Percentiles rank a stretch among this genome's conserved stretches.
Evolutionary conservation across 2,888 invertebrate genomes (phyloP).

Genomic region (Hirudinaria manillensis): DNA sequence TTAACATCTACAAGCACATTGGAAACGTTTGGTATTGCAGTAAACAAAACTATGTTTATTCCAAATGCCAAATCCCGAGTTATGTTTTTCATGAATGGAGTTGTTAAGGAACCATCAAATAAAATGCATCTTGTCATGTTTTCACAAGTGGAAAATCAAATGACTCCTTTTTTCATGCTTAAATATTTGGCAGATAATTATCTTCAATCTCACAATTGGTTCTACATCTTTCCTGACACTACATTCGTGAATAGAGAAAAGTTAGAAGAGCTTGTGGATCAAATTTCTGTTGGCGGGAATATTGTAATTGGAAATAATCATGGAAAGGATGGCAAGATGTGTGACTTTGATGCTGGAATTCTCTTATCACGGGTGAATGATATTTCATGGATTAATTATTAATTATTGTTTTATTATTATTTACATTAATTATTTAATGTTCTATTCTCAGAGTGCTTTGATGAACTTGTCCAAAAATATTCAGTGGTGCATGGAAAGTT

Average conservation of each 20-base stretch:
- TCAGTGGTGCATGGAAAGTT: neutral
- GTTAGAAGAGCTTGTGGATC: constrained; percentile 66
- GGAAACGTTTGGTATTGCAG: constrained; percentile 68
- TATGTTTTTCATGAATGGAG: constrained; percentile 66
- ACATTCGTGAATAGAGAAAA: constrained; percentile 76
- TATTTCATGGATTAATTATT: neutral
- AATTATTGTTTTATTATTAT: neutral
- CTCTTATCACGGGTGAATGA: constrained; percentile 67
- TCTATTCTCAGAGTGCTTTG: neutral
- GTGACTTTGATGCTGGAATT: constrained; percentile 71
- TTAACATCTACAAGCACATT: constrained; percentile 59
- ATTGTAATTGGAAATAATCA: constrained; percentile 68
- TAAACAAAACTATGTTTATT: constrained; percentile 82
- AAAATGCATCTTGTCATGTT: constrained; percentile 69
- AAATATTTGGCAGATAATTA: constrained; percentile 85
- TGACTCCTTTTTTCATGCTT: constrained; percentile 78
- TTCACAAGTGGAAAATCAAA: constrained; percentile 69
- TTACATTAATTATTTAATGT: neutral
- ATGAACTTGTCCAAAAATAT: neutral
- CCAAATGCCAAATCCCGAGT: constrained; percentile 62
- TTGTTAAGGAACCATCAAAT: constrained; percentile 37
- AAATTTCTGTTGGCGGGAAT: constrained; percentile 76
- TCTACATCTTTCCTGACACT: constrained; percentile 77
- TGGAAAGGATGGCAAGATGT: constrained; percentile 41
- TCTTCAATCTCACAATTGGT: constrained; percentile 83